Conservation (phyloP, 2,797 vertebrate species). For the Crenichthys baileyi region DNA sequence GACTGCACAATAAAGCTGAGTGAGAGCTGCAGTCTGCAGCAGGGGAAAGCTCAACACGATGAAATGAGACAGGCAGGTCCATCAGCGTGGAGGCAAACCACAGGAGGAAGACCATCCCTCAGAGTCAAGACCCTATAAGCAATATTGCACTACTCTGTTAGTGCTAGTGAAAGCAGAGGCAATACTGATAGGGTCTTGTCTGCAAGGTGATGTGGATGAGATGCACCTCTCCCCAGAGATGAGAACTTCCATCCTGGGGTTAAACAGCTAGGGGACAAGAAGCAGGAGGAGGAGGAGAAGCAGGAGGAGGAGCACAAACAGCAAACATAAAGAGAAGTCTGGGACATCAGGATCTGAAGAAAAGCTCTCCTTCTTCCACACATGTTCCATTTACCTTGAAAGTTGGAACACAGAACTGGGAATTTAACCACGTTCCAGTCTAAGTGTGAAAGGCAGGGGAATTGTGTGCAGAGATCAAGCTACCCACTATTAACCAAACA, state of each 20-base stretch:
- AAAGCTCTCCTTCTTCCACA: not conserved
- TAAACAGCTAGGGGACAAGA: not conserved
- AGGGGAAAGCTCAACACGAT: not conserved
- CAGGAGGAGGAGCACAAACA: not conserved
- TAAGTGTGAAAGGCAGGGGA: not conserved
- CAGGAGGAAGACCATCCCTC: conserved; percentile 73
- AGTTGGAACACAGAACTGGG: not conserved
- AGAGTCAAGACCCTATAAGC: conserved; percentile 97
- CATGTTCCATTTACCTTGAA: not conserved
- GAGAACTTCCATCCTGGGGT: not conserved
- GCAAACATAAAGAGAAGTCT: not conserved
- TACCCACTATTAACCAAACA: not conserved
- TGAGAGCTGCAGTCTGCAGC: not conserved
- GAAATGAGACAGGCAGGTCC: not conserved
- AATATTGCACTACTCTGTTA: conserved; percentile 97
- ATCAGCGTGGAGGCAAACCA: conserved; percentile 5
- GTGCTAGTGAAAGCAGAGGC: conserved; percentile 90
- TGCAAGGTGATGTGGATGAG: conserved; percentile 75
- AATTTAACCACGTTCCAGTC: not conserved
- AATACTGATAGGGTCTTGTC: conserved; percentile 95
- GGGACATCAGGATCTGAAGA: not conserved
- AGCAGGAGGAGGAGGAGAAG: not conserved
- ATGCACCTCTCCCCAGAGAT: not conserved
- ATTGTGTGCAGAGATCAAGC: not conserved
- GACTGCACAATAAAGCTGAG: not conserved